phyloP scores from a whole-genome alignment of 2,113 vertebrate genomes.

The Gopherus evgoodei region DNA sequence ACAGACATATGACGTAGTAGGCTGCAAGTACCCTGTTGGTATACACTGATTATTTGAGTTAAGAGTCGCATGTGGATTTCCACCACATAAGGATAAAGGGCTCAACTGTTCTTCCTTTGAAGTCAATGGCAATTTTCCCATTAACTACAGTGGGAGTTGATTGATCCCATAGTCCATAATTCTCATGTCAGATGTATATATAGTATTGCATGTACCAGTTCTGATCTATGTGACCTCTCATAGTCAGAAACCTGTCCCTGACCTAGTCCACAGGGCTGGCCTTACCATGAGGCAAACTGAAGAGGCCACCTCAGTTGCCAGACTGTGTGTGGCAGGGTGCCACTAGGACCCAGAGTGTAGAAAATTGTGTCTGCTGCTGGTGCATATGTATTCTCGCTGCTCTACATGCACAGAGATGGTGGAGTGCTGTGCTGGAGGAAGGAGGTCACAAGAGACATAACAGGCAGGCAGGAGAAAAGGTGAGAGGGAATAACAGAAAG shows the following conservation, averaged over 20 bases:
- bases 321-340: too few relatives aligned
- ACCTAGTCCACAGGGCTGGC: too few relatives aligned
- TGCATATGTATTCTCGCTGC: too few relatives aligned
- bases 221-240: rapidly evolving
- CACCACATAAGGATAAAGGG: rapidly evolving
- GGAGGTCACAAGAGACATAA: too few relatives aligned
- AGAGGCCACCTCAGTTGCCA: too few relatives aligned
- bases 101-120: rapidly evolving
- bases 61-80: background rate
- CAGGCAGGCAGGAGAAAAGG: too few relatives aligned
- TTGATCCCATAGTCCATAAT: rapidly evolving
- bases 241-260: background rate
- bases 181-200: background rate
- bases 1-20: background rate
- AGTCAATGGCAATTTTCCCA: background rate
- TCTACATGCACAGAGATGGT: too few relatives aligned
- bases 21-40: background rate
- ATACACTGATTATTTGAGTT: background rate
- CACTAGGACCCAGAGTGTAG: too few relatives aligned
- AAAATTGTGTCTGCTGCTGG: too few relatives aligned
- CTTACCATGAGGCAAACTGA: too few relatives aligned
- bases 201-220: background rate
- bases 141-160: rapidly evolving
- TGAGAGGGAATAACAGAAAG: too few relatives aligned
- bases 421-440: too few relatives aligned